Base-by-base conservation (phyloP, 2,888 invertebrate genomes). In the Anarsia innoxiella region DNA sequence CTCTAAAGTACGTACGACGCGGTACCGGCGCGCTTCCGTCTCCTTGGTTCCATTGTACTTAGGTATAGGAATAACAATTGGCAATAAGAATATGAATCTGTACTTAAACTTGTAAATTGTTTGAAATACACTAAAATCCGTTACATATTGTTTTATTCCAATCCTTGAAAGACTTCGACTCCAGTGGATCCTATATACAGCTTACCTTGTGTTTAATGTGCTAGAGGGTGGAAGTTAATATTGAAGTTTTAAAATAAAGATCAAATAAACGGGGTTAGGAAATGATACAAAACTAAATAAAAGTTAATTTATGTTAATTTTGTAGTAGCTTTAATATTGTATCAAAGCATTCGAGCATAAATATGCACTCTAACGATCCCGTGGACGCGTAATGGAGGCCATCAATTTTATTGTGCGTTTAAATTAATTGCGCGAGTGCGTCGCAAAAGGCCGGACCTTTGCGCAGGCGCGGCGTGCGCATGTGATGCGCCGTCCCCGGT, bases 141-240 rank as follows among this genome's bases (percentile, higher is more conserved):
- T 53, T 55, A 56, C 51, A 53, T 45, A 70, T 75, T 82, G 79
- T 80, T 80, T 82, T 79, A 80, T 80, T 82, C 74, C 66, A 59
- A 62, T 53, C 66, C 41, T 38, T 37, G 6, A 26, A 31, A n/a
- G n/a, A n/a, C n/a, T n/a, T n/a, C n/a, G n/a, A n/a, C n/a, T n/a
- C n/a, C n/a, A n/a, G n/a, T n/a, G n/a, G n/a, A n/a, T n/a, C n/a
- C n/a, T n/a, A n/a, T n/a, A n/a, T n/a, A n/a, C n/a, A n/a, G n/a
- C n/a, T n/a, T n/a, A n/a, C n/a, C n/a, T n/a, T n/a, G n/a, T n/a
- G n/a, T n/a, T n/a, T n/a, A n/a, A n/a, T n/a, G n/a, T n/a, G n/a
- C n/a, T n/a, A n/a, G n/a, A n/a, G n/a, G n/a, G n/a, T n/a, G n/a
- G n/a, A n/a, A n/a, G n/a, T n/a, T n/a, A n/a, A n/a, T n/a, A n/a